Percentiles rank a stretch among this genome's conserved stretches.
phyloP scores from a whole-genome alignment of 1,140 invertebrate species.

The Ctenoplectra terminalis region DNA sequence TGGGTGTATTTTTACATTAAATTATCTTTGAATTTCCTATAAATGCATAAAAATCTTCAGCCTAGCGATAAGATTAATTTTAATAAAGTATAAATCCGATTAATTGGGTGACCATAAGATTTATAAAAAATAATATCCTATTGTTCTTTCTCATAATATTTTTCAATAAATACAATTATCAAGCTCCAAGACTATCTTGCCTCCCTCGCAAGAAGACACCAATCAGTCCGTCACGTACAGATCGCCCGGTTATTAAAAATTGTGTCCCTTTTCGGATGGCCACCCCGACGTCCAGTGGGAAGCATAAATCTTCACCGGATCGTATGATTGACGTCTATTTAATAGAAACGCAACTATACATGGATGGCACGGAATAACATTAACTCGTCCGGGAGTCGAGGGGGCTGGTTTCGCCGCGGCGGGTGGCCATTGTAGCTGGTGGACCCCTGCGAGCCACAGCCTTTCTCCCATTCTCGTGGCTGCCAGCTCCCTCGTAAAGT shows the following conservation, averaged over 20 bases:
- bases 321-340: slow-evolving; percentile 80
- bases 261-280: slow-evolving; percentile 52
- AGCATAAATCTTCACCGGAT: slow-evolving; percentile 71
- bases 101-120: too few species aligned
- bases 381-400: slow-evolving; percentile 80
- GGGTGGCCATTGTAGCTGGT: slow-evolving; percentile 78
- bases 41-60: too few species aligned
- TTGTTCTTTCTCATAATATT: too few species aligned
- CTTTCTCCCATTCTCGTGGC: slow-evolving; percentile 73
- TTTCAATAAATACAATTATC: neutral
- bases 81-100: too few species aligned
- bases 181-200: too few species aligned
- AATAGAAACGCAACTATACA: slow-evolving; percentile 80
- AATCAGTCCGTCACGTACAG: neutral
- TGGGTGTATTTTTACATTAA: too few species aligned
- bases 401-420: slow-evolving; percentile 76
- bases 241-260: slow-evolving; percentile 60
- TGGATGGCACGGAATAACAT: slow-evolving; percentile 75
- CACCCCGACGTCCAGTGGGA: slow-evolving; percentile 54
- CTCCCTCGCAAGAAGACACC: neutral
- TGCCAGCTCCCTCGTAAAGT: slow-evolving; percentile 80
- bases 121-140: too few species aligned
- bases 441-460: slow-evolving; percentile 72
- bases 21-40: too few species aligned
- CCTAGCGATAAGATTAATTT: too few species aligned